phyloP scores from a whole-genome alignment of 2,113 vertebrate species.

The Ictalurus furcatus region DNA sequence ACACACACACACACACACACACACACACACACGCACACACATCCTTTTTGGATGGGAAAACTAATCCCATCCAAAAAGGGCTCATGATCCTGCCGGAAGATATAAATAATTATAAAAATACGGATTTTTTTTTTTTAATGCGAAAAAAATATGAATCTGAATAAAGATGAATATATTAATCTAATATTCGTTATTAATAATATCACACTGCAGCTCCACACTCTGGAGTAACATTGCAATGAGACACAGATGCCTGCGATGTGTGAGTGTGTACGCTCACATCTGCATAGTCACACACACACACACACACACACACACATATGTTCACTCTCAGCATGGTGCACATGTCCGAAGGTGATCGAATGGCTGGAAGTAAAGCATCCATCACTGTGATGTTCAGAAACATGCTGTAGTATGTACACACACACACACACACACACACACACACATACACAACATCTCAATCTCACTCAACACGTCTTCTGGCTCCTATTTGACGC shows the following conservation, averaged over 20 bases:
- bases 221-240: background rate
- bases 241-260: background rate
- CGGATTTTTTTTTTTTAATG: no score
- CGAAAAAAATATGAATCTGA: background rate
- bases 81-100: background rate
- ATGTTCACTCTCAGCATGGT: slow-evolving; percentile 21
- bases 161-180: background rate
- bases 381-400: slow-evolving; percentile 64
- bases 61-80: background rate
- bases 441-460: slow-evolving; percentile 42
- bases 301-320: slow-evolving; percentile 36
- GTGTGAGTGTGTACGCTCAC: background rate
- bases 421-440: slow-evolving; percentile 25
- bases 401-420: slow-evolving; percentile 4
- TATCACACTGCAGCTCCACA: background rate
- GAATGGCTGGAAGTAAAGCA: slow-evolving; percentile 69
- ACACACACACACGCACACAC: no score
- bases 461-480: slow-evolving; percentile 51
- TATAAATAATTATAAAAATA: background rate
- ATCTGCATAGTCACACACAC: slow-evolving; percentile 12
- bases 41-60: background rate
- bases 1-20: background rate
- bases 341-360: slow-evolving; percentile 70
- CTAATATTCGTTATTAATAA: background rate
- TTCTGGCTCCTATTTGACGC: slow-evolving; percentile 61